Base-by-base conservation (phyloP, 2,113 vertebrate genomes). In the Uria aalge region DNA sequence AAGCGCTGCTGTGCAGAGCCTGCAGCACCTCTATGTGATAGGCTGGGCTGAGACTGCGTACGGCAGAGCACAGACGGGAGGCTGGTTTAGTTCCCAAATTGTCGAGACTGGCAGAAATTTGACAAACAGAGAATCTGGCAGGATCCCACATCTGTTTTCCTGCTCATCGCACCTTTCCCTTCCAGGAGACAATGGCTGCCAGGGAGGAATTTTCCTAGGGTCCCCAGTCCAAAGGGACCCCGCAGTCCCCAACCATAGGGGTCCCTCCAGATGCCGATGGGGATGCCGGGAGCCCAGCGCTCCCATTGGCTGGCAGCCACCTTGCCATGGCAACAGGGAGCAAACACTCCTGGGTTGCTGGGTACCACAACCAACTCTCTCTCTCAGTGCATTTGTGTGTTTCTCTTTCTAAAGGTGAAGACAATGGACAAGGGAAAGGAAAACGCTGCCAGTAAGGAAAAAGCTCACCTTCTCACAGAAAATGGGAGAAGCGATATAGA, bases 371-470 rank as follows among this genome's bases (percentile, higher is more conserved):
- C 7, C 23, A 23, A 17, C n/a, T 26, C 12, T 9, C 11, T 62
- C 13, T 62, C 41, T 17, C 29, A 38, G 41, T 75, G 40, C 68
- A 8, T 84, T 76, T 40, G 38, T 68, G 55, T 55, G 9, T 86
- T 93, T 94, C 68, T 92, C 47, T 85, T 90, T 86, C 47, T n/a
- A 62, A 56, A 55, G 22, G 45, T 55, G 29, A 60, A 26, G 23
- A 47, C 16, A 27, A 73, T 50, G 53, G 75, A 90, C 12, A 36
- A 5, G 36, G 27, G 87, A 38, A 64, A 68, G 6, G 56, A 57
- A 48, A 55, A 85, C 2, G 21, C 21, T 59, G 23, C 23, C 6
- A 5, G 62, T 7, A 26, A 12, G 11, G 47, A 66, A 21, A 5
- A 57, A 45, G 88, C 91, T 29, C 17, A 11, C 7, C 18, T 15